Evolutionary conservation across 2,113 vertebrate genomes (phyloP), one percentile per base, ranked within the genome.

Genomic region (Dipodomys ordii): DNA sequence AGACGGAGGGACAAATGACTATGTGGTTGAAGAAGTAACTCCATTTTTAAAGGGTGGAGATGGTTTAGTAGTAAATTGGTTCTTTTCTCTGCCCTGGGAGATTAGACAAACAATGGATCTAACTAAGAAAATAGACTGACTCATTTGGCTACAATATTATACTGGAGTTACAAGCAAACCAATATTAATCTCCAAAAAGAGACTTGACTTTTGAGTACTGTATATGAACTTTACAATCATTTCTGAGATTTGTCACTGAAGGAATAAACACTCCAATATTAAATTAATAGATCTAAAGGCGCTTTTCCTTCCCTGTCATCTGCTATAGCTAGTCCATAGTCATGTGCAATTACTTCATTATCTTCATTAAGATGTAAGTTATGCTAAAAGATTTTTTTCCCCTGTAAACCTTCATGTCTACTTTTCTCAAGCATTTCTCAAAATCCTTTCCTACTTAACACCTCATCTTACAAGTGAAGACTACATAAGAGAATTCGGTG

Each of bases 81-180:
- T 96, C 96, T 96, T 95, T 74, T 93, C 85, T 95, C 93, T 96
- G 77, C 83, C 93, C 95, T 96, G 96, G 96, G 96, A 97, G 94
- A 96, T 96, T 97, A 96, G 96, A 96, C 93, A 97, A 97, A 97
- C 95, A 96, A 97, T 97, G 85, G 96, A 94, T 91, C 95, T 96
- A 97, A 96, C 96, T 96, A 95, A 95, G 93, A 96, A 97, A 97
- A 95, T 92, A 96, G 94, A 94, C 90, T 97, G 97, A 97, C 88
- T 97, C 97, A 97, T 92, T 96, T 96, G 95, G 97, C 96, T 96
- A 64, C 71, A 82, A 35, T 72, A 69, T 86, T 95, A 57, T 88
- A 81, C 84, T 82, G 81, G 95, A 96, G 77, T 93, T 96, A 95
- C 62, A 93, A 94, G 95, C 80, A 97, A 93, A 93, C 76, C 78